These are phyloP conservation scores for Ephestia elutella DNA, from an alignment of 1,140 invertebrate genomes.

Conservation along the genomic window DNA sequence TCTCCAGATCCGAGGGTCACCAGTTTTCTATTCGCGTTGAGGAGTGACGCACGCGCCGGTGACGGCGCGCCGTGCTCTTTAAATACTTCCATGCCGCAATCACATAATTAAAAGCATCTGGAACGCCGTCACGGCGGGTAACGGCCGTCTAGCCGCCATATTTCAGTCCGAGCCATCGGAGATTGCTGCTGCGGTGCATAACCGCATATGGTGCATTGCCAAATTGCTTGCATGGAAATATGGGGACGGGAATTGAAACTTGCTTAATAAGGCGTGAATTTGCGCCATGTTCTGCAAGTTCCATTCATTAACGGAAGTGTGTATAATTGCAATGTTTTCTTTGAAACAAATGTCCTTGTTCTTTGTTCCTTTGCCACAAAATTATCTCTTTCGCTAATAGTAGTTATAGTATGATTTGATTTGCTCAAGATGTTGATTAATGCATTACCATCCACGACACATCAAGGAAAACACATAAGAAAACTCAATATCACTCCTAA, in stretches of 20 bases:
- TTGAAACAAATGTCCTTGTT: no score
- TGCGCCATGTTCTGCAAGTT: neutral
- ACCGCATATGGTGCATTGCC: constrained; percentile 30
- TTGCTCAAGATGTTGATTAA: constrained; percentile 7
- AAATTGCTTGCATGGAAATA: constrained; percentile 36
- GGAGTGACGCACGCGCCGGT: constrained; percentile 56
- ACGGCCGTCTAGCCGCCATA: constrained; percentile 47
- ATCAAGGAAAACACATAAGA: no score
- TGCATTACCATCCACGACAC: no score
- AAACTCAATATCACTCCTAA: no score
- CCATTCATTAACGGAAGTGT: neutral
- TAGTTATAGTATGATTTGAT: neutral
- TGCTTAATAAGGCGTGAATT: constrained; percentile 9
- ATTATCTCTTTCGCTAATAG: no score
- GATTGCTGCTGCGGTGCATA: constrained; percentile 1
- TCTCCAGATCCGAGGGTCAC: constrained; percentile 50
- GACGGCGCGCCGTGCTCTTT: constrained; percentile 38
- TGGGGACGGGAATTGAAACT: constrained; percentile 28
- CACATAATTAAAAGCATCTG: constrained; percentile 52
- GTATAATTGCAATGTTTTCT: neutral
- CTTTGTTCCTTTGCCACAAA: no score
- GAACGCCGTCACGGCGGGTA: constrained; percentile 38
- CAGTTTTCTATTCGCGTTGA: constrained; percentile 60
- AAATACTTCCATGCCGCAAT: constrained; percentile 29
- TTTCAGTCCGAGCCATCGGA: constrained; percentile 31